Conservation (phyloP, 1,140 invertebrate genomes). For the Tenebrio molitor region DNA sequence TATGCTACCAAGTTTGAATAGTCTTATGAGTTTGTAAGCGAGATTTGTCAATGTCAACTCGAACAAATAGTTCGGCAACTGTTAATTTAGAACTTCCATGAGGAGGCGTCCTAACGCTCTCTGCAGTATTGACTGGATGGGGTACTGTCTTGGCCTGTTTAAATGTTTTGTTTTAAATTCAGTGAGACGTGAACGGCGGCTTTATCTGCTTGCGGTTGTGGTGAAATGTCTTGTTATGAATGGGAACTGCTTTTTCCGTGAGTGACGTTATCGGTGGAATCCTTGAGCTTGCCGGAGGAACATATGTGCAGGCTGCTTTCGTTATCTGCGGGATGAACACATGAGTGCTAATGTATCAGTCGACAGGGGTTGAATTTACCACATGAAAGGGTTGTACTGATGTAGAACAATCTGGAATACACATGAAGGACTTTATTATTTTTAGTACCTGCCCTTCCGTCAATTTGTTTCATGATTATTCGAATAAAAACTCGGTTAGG, state of each 20-base stretch:
- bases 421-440: conserved; percentile 36
- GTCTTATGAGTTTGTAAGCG: conserved; percentile 30
- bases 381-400: conserved; percentile 41
- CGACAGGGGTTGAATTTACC: conserved; percentile 42
- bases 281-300: conserved; percentile 13
- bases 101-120: neutral
- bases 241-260: conserved; percentile 24
- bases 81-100: conserved; percentile 23
- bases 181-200: conserved; percentile 22
- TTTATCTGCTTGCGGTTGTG: conserved; percentile 13
- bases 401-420: conserved; percentile 44
- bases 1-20: conserved; percentile 23
- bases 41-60: conserved; percentile 33
- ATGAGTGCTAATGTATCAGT: conserved; percentile 41
- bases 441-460: conserved; percentile 26
- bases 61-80: conserved; percentile 35
- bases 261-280: conserved; percentile 27
- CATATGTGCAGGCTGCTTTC: conserved; percentile 17
- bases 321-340: conserved; percentile 32
- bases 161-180: conserved; percentile 27
- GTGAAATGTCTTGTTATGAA: conserved; percentile 40
- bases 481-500: conserved; percentile 9
- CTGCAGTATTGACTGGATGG: neutral
- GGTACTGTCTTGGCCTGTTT: neutral
- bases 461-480: conserved; percentile 17